Percentiles rank a stretch among this genome's conserved stretches.
Evolutionary conservation across 2,113 vertebrate genomes (phyloP).

Genomic region (Prionailurus bengalensis): DNA sequence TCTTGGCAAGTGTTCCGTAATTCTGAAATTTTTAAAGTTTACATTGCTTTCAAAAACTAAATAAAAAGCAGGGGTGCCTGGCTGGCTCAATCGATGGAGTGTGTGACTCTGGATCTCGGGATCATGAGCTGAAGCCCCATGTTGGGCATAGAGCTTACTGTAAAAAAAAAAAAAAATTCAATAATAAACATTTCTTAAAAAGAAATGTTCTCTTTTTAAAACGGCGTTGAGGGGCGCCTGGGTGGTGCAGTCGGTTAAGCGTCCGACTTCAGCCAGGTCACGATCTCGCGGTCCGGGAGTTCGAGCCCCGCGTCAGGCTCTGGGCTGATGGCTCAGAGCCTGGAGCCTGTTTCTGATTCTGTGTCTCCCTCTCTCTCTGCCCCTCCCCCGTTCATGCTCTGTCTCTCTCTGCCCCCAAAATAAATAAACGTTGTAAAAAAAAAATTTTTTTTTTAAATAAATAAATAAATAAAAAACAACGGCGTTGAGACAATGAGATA

Average conservation of each 20-base stretch:
- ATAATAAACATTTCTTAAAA: not conserved
- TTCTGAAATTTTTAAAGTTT: not conserved
- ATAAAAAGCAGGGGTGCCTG: not conserved
- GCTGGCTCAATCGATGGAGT: not conserved
- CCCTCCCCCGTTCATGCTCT: no score
- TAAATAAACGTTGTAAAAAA: no score
- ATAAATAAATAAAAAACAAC: not conserved
- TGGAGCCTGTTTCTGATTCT: no score
- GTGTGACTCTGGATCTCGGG: not conserved
- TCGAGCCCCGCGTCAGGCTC: no score
- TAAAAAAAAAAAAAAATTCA: not conserved
- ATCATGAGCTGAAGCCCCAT: not conserved
- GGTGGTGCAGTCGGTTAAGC: no score
- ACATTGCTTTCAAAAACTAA: not conserved
- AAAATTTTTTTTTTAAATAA: no score
- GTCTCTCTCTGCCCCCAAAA: no score
- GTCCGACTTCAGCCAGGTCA: no score
- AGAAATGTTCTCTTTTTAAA: not conserved
- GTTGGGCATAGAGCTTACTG: not conserved
- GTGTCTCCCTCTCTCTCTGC: no score
- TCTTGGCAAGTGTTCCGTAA: not conserved
- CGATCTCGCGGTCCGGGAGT: no score
- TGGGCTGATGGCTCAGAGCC: no score
- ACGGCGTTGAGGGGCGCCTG: not conserved
- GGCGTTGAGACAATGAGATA: not conserved